phyloP scores from a whole-genome alignment of 2,888 invertebrate species.

The Pegoplata infirma region DNA sequence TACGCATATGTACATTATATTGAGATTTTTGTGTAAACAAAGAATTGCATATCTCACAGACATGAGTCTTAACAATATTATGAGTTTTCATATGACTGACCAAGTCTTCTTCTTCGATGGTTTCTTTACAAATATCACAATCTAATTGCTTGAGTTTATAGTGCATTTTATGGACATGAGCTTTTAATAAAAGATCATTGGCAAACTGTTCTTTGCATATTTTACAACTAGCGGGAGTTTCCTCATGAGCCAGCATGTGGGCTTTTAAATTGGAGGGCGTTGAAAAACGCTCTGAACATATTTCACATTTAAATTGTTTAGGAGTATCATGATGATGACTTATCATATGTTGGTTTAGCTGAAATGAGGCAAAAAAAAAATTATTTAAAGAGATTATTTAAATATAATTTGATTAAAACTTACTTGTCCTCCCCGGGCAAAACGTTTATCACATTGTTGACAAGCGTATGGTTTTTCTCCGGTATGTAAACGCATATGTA shows the following conservation, averaged over 20 bases:
- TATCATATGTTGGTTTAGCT: constrained; percentile 83
- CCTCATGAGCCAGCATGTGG: constrained; percentile 85
- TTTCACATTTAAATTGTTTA: constrained; percentile 85
- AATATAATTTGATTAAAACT: too few relatives aligned
- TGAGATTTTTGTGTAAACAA: constrained; percentile 91
- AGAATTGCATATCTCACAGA: constrained; percentile 88
- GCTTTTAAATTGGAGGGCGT: constrained; percentile 82
- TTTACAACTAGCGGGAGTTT: constrained; percentile 87
- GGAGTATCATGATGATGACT: constrained; percentile 80
- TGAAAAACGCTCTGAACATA: constrained; percentile 86
- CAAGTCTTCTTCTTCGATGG: constrained; percentile 88
- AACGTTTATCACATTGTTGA: constrained; percentile 82
- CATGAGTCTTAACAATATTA: constrained; percentile 84
- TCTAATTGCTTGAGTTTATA: constrained; percentile 86
- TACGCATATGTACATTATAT: constrained; percentile 88
- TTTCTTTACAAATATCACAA: constrained; percentile 89
- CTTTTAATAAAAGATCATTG: constrained; percentile 84
- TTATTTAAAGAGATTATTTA: background rate
- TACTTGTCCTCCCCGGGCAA: constrained; percentile 87
- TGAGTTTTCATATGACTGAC: constrained; percentile 89
- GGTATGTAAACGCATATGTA: constrained; percentile 87
- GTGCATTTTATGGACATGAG: constrained; percentile 88
- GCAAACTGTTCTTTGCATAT: constrained; percentile 89
- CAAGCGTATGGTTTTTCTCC: constrained; percentile 85
- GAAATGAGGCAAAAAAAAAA: constrained; percentile 37